Conservation (phyloP, 1,140 invertebrate genomes). For the Pantala flavescens region DNA sequence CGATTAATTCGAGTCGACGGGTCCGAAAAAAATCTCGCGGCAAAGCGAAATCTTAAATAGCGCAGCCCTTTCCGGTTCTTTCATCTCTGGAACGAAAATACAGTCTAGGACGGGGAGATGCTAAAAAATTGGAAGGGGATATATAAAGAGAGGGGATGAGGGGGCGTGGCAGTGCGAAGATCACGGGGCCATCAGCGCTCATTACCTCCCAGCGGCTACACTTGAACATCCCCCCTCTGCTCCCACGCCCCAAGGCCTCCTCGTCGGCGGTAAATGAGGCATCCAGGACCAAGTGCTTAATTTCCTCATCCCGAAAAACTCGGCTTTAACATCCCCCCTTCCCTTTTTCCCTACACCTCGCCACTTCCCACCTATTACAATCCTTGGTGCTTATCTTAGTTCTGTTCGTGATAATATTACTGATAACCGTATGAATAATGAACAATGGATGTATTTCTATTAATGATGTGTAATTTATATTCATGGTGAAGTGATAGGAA, state of each 20-base stretch:
- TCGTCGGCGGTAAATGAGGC: neutral
- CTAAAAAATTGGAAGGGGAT: neutral
- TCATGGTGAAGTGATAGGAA: no score
- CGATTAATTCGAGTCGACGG: no score
- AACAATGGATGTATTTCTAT: no score
- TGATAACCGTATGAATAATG: no score
- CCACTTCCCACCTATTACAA: neutral
- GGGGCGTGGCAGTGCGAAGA: neutral
- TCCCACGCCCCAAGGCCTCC: neutral
- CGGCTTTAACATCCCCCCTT: neutral
- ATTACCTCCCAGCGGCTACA: neutral
- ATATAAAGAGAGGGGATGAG: neutral
- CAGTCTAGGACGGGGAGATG: neutral
- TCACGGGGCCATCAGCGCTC: constrained; percentile 1
- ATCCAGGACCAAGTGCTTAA: neutral
- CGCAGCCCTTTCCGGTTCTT: neutral
- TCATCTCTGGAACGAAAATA: neutral
- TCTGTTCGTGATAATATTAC: no score
- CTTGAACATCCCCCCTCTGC: neutral
- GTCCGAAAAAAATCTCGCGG: neutral
- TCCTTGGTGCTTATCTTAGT: no score
- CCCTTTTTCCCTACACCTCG: neutral
- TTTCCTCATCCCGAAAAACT: neutral
- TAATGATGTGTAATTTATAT: no score
- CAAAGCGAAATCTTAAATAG: neutral